A percentile compares a stretch with the other conserved stretches of the same genome.
Conservation (phyloP, 2,888 invertebrate genomes). For the Baccha elongata region DNA sequence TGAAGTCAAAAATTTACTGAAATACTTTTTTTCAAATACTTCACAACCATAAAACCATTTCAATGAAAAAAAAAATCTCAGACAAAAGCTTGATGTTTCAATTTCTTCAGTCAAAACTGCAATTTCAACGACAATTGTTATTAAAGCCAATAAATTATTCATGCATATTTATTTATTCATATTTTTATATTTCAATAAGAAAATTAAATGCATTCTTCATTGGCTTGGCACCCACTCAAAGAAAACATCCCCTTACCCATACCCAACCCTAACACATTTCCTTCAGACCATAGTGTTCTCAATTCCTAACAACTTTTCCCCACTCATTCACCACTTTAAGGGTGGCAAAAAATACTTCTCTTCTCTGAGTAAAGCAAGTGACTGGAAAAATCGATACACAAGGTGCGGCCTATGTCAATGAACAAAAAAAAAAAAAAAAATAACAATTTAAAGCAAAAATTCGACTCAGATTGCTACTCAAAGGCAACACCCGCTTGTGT, state of each 20-base stretch:
- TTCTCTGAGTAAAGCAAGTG: constrained; percentile 6
- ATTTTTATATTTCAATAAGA: too few relatives aligned
- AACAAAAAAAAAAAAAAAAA: constrained; percentile 7
- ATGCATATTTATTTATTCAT: too few relatives aligned
- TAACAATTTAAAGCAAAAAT: not conserved
- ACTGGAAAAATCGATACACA: constrained; percentile 61
- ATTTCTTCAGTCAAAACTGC: too few relatives aligned
- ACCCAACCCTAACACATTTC: not conserved
- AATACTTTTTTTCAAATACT: too few relatives aligned
- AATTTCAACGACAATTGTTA: too few relatives aligned
- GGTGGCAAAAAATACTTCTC: constrained; percentile 25
- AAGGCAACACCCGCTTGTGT: constrained; percentile 28
- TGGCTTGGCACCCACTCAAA: too few relatives aligned
- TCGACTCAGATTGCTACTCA: constrained; percentile 35
- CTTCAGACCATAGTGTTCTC: constrained; percentile 1
- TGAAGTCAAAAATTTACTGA: too few relatives aligned
- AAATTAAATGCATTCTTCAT: too few relatives aligned
- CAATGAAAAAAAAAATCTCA: too few relatives aligned
- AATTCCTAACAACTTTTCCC: constrained; percentile 16
- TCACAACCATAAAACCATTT: too few relatives aligned
- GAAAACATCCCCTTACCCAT: not conserved
- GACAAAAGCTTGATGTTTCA: too few relatives aligned
- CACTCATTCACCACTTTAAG: constrained; percentile 4
- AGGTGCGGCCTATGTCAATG: constrained; percentile 70
- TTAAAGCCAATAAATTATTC: too few relatives aligned